Evolutionary conservation across 2,113 vertebrate species (phyloP), one percentile per base, ranked within the genome.

Genomic region (Murina feae): DNA sequence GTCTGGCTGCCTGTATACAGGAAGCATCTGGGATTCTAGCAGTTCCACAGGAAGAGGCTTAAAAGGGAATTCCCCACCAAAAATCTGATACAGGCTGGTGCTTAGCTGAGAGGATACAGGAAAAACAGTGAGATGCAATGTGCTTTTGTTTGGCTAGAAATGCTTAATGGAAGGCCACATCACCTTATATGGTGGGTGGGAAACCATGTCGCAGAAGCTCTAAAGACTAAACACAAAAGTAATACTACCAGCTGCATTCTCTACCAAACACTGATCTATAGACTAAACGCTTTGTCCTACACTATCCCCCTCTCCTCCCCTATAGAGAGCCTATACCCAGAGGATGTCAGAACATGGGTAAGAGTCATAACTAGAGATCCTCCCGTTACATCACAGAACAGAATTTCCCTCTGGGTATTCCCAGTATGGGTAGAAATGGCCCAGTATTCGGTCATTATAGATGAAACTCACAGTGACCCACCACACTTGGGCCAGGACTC

Each of bases 11-110:
- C 51, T 81, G 37, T 86, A 66, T 0, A 3, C 74, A 94, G 86
- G 96, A 0, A 0, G 49, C 0, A 32, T 74, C 93, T 37, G 76
- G 93, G 69, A 89, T 75, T 83, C 72, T 69, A 79, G 80, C 35
- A 91, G 60, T 75, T 89, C 72, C 65, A 83, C 51, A 88, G 76
- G 79, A 89, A n/a, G 6, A 96, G 13, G 6, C 5, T 75, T 79
- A n/a, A 53, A 20, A 78, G 90, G 81, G 92, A 95, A 86, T 86
- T 97, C 95, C 96, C 97, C 89, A 53, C 0, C 58, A 51, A 39
- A 82, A 89, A 78, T 60, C 47, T 42, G 39, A 66, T 49, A n/a
- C 14, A 82, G 65, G 53, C 7, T 28, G 10, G 51, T 11, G 42
- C 55, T 89, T 20, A 75, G 81, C 49, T 84, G 90, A 93, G 53